Evolutionary conservation across 2,113 vertebrate species (phyloP).

Genomic region (Aspidoscelis tigris): DNA sequence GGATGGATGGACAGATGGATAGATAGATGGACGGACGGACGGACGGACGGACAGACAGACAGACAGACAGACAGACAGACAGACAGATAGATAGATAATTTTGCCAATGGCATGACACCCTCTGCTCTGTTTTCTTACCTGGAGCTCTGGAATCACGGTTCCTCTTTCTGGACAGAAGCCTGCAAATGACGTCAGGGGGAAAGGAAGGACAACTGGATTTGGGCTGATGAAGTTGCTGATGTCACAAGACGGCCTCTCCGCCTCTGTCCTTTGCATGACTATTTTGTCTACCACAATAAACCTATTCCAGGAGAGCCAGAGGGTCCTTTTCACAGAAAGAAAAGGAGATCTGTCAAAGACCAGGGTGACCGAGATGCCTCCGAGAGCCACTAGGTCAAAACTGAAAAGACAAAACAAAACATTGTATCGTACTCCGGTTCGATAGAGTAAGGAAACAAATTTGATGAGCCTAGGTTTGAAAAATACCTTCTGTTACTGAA

Average conservation of each 20-base stretch:
- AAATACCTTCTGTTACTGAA: no score
- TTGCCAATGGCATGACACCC: not conserved
- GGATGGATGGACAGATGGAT: no score
- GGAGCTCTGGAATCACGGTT: conserved; percentile 90
- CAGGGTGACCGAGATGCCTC: conserved; percentile 90
- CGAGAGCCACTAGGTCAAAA: conserved; percentile 94
- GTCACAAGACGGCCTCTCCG: conserved; percentile 82
- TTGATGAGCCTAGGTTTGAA: no score
- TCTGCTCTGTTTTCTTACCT: conserved; percentile 76
- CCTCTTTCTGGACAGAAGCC: conserved; percentile 92
- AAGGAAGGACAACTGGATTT: conserved; percentile 93
- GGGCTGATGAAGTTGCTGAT: conserved; percentile 88
- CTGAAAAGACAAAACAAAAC: conserved; percentile 74
- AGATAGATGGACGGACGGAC: no score
- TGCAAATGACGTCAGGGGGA: conserved; percentile 90
- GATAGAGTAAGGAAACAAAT: not conserved
- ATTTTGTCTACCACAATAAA: conserved; percentile 94
- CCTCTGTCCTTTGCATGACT: conserved; percentile 86
- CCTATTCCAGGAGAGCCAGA: conserved; percentile 97
- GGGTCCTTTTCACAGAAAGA: conserved; percentile 87
- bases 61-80: no score
- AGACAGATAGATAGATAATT: no score
- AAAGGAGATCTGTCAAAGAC: conserved; percentile 97
- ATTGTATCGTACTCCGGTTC: not conserved
- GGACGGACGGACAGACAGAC: no score